Evolutionary conservation across 2,888 invertebrate genomes (phyloP), one percentile per base, ranked within the genome.

Genomic region (Portevinia maculata): DNA sequence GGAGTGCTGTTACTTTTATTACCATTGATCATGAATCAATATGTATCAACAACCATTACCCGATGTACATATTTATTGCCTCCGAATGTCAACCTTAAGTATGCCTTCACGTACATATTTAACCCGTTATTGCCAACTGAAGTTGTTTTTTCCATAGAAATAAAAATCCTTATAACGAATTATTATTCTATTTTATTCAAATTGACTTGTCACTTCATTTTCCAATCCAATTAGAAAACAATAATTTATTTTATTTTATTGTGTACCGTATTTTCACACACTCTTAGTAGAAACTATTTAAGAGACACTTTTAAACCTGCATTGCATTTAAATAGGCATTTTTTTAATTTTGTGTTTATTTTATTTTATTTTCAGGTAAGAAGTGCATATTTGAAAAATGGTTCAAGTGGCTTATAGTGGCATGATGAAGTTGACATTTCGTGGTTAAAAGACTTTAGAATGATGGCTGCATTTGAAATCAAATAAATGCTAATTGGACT

Each of bases 281-380:
- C 44, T 44, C 19, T n/a, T 44, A 17, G 17, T 11, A 15, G 6
- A 24, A 24, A n/a, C 21, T 46, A 34, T 13, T 17, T 41, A 41
- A 11, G 44, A 24, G 48, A 37, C 13, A 46, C 41, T 60, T 62
- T 50, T 15, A 52, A 37, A 73, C 83, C 71, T 78, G 78, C 30
- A 57, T 46, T 73, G 83, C 71, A 83, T 83, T 44, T 73, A 24
- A 73, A 83, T 71, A 30, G 28, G 13, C 8, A 6, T 19, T 11
- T 67, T 44, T 41, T 62, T 73, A 55, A 74, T 55, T 60, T 11
- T 34, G 9, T 60, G 3, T 39, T 15, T 53, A 30, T 13, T 24
- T 62, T 62, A 69, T 64, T 75, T 0, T 78, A 15, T 57, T 83
- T 83, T 62, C 78, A 83, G 83, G 83, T 83, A 83, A 83, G 83